phyloP scores from a whole-genome alignment of 2,797 vertebrate species.

The Alauda arvensis region DNA sequence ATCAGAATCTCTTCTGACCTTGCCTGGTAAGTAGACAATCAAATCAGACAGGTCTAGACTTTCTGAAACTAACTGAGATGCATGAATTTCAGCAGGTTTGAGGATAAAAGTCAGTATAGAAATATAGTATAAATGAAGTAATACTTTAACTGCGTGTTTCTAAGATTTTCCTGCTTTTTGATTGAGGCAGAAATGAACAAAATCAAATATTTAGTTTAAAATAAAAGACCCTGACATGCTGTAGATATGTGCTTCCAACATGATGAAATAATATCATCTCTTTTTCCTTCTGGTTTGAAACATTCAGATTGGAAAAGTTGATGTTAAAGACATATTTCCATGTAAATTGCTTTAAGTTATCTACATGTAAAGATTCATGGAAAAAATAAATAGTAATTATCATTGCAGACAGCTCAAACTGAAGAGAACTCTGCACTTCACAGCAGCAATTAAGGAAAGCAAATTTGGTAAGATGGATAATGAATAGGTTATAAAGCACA shows the following conservation, averaged over 20 bases:
- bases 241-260: background rate
- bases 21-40: background rate
- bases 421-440: background rate
- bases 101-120: background rate
- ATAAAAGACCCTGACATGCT: background rate
- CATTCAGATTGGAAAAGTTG: background rate
- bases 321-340: background rate
- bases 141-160: background rate
- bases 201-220: background rate
- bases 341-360: background rate
- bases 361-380: background rate
- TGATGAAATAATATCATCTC: background rate
- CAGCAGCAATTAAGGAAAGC: background rate
- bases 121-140: background rate
- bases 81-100: background rate
- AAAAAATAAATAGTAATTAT: background rate
- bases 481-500: background rate
- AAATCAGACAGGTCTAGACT: background rate
- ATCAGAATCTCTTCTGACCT: background rate
- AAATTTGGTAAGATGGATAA: constrained; percentile 11
- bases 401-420: background rate
- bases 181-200: background rate
- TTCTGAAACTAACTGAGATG: background rate
- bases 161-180: background rate
- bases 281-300: background rate